Conservation (phyloP, 2,888 invertebrate species). For the Nycteola revayana region DNA sequence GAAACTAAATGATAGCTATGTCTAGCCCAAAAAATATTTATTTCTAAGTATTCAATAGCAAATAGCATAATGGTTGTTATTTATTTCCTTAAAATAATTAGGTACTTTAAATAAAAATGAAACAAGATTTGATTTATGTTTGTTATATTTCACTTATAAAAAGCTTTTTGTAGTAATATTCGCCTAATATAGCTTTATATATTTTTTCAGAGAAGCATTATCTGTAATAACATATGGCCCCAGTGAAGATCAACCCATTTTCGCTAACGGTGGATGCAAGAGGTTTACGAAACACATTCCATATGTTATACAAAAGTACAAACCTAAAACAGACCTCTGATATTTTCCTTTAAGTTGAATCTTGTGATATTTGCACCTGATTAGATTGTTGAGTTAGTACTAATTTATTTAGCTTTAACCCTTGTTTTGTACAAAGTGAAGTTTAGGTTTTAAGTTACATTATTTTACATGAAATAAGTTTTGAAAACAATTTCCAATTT, state of each 20-base stretch:
- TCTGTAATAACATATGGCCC: slow-evolving; percentile 88
- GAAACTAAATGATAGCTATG: too few relatives aligned
- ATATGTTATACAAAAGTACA: slow-evolving; percentile 69
- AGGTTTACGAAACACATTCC: slow-evolving; percentile 90
- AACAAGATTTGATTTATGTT: too few relatives aligned
- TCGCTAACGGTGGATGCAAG: slow-evolving; percentile 95
- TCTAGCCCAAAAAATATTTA: too few relatives aligned
- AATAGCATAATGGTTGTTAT: too few relatives aligned
- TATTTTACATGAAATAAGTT: too few relatives aligned
- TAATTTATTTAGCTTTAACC: slow-evolving; percentile 24
- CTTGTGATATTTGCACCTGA: slow-evolving; percentile 33
- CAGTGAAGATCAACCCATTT: slow-evolving; percentile 87
- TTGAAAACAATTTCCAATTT: too few relatives aligned
- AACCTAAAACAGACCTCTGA: slow-evolving; percentile 42
- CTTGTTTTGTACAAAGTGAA: slow-evolving; percentile 24
- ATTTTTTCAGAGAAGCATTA: slow-evolving; percentile 82
- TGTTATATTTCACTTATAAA: neutral
- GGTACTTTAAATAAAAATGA: too few relatives aligned
- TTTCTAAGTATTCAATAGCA: too few relatives aligned
- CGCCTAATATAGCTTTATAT: neutral
- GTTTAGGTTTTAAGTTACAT: neutral
- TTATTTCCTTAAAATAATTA: too few relatives aligned
- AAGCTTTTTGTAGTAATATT: too few relatives aligned
- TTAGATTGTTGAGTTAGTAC: slow-evolving; percentile 17
- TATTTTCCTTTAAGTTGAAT: slow-evolving; percentile 14